phyloP scores from a whole-genome alignment of 2,113 vertebrate species.

The Perca flavescens region DNA sequence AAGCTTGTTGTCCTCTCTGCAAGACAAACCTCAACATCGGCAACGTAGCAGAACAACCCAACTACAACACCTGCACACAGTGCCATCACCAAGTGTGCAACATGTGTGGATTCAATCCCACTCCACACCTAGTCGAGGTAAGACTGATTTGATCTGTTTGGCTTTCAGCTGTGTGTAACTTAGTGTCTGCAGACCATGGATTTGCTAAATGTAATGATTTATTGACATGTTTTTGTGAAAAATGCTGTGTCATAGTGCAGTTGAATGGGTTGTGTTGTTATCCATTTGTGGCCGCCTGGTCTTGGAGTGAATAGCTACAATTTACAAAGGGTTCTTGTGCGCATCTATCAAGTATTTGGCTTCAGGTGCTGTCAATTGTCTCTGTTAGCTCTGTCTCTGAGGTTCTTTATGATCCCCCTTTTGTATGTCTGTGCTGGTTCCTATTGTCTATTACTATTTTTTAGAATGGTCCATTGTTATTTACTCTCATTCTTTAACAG shows the following conservation, averaged over 20 bases:
- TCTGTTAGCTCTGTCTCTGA: background rate
- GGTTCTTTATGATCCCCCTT: background rate
- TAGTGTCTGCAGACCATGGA: conserved; percentile 1
- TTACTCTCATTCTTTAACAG: background rate
- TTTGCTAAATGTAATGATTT: conserved; percentile 41
- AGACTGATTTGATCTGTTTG: conserved; percentile 65
- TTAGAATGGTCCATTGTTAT: background rate
- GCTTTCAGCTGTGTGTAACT: background rate
- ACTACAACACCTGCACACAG: conserved; percentile 96
- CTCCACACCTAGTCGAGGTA: conserved; percentile 96
- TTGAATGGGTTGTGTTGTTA: conserved; percentile 35
- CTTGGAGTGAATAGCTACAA: conserved; percentile 18
- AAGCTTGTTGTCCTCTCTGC: conserved; percentile 93
- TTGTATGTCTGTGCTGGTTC: background rate
- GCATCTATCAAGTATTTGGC: conserved; percentile 21
- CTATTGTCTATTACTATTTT: conserved; percentile 9
- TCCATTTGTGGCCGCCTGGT: conserved; percentile 23
- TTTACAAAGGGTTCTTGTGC: conserved; percentile 26
- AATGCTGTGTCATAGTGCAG: conserved; percentile 44
- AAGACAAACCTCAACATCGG: conserved; percentile 93
- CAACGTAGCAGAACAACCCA: conserved; percentile 87
- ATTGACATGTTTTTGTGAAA: conserved; percentile 47
- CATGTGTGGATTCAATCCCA: conserved; percentile 98
- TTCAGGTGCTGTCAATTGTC: conserved; percentile 34
- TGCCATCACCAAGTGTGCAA: conserved; percentile 97